Percentiles rank a stretch among this genome's conserved stretches.
phyloP scores from a whole-genome alignment of 1,140 invertebrate species.

The Orius insidiosus region DNA sequence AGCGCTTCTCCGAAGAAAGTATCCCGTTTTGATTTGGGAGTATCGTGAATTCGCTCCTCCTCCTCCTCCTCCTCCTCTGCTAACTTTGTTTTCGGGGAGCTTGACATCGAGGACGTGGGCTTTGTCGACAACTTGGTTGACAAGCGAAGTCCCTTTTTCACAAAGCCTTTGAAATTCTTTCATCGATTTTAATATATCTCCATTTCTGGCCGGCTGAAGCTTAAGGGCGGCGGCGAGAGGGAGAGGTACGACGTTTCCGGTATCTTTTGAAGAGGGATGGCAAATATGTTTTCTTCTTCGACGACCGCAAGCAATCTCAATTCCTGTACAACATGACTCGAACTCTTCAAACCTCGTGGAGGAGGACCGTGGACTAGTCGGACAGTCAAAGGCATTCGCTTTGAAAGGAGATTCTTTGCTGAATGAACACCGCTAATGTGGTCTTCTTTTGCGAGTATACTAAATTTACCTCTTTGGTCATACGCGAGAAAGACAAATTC shows the following conservation, averaged over 20 bases:
- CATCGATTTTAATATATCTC: constrained; percentile 57
- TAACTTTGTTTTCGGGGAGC: constrained; percentile 52
- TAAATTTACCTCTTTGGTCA: constrained; percentile 78
- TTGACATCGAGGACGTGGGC: constrained; percentile 57
- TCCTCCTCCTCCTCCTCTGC: constrained; percentile 4
- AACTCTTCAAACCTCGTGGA: constrained; percentile 57
- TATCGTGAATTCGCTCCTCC: constrained; percentile 27
- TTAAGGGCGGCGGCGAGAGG: constrained; percentile 73
- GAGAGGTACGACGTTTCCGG: constrained; percentile 55
- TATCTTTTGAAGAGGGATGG: constrained; percentile 65
- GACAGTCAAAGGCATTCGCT: constrained; percentile 77
- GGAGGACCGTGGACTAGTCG: constrained; percentile 72
- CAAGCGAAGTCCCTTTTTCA: constrained; percentile 58
- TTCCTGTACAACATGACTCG: constrained; percentile 64
- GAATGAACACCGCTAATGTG: constrained; percentile 86
- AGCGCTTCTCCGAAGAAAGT: constrained; percentile 47
- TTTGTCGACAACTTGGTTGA: constrained; percentile 66
- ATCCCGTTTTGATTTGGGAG: constrained; percentile 34
- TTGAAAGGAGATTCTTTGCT: constrained; percentile 65
- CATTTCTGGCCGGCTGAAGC: constrained; percentile 65
- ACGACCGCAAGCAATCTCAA: constrained; percentile 60
- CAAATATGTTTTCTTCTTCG: constrained; percentile 68
- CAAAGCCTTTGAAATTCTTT: constrained; percentile 64
- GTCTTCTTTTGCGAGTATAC: constrained; percentile 71
- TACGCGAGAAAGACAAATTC: constrained; percentile 65